Conservation (phyloP, 92 coral and sea anemone genomes). For the Pocillopora grandis region DNA sequence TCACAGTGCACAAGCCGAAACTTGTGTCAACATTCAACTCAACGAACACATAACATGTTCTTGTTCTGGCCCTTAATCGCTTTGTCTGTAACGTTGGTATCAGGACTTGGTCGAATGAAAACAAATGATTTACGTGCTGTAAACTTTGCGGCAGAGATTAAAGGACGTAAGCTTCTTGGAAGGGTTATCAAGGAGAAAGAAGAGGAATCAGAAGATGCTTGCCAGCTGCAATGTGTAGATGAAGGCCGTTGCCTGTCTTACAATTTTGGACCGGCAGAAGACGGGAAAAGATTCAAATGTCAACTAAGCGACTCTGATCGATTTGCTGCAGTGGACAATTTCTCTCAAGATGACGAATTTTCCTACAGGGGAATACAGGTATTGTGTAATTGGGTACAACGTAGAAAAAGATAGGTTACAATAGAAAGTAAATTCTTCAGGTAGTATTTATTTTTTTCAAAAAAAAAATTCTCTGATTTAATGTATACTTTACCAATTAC, state of each 20-base stretch:
- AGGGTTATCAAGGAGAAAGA: not conserved
- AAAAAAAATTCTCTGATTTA: too few species aligned
- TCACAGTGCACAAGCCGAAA: too few species aligned
- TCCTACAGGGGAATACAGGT: slow-evolving; percentile 30
- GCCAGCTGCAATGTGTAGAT: slow-evolving; percentile 11
- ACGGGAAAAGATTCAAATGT: not conserved
- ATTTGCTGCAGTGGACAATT: not conserved
- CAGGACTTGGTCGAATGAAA: not conserved
- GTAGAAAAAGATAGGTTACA: not conserved
- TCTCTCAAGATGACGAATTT: not conserved
- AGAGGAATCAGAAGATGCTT: not conserved
- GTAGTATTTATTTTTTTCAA: too few species aligned
- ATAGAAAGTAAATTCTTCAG: too few species aligned
- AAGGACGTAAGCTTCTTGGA: slow-evolving; percentile 5
- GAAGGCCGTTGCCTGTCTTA: slow-evolving; percentile 21
- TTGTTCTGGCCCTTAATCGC: not conserved
- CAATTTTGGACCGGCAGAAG: slow-evolving; percentile 5
- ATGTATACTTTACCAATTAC: too few species aligned
- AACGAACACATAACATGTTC: not conserved
- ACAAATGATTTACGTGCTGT: not conserved
- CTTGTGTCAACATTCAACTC: not conserved
- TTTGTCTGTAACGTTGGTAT: not conserved
- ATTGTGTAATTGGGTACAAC: not conserved
- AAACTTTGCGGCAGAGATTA: slow-evolving; percentile 13
- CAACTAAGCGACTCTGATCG: slow-evolving; percentile 34